Percentiles rank a stretch among this genome's conserved stretches.
Evolutionary conservation across 2,113 vertebrate genomes (phyloP).

Genomic region (Misgurnus mizolepis): DNA sequence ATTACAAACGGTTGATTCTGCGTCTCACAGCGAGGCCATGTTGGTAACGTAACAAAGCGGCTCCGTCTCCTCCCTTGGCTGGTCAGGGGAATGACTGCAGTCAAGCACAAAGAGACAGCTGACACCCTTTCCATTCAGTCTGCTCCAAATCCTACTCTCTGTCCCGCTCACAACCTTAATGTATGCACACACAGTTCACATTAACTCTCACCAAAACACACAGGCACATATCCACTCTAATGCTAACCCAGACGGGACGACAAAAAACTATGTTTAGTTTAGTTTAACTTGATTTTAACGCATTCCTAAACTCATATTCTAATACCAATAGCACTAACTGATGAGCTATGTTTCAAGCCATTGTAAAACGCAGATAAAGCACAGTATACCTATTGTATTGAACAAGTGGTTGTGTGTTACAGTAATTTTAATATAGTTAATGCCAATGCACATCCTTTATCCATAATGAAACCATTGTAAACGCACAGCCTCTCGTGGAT

Average conservation of each 20-base stretch:
- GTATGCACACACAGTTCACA: constrained; percentile 74
- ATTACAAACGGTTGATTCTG: constrained; percentile 67
- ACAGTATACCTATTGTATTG: background rate
- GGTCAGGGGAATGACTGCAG: constrained; percentile 82
- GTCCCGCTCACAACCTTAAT: constrained; percentile 74
- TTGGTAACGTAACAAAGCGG: constrained; percentile 80
- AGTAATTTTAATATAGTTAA: too few species aligned
- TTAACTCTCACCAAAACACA: constrained; percentile 58
- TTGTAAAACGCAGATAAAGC: constrained; percentile 7
- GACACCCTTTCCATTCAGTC: constrained; percentile 77
- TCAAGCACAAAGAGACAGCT: constrained; percentile 82
- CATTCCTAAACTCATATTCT: too few species aligned
- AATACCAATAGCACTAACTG: too few species aligned
- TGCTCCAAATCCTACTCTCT: constrained; percentile 74
- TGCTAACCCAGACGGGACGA: too few species aligned
- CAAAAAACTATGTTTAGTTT: too few species aligned
- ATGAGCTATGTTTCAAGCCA: too few species aligned
- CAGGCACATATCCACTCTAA: too few species aligned
- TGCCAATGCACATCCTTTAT: too few species aligned
- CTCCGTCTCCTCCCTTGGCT: constrained; percentile 81
- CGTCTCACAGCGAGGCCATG: constrained; percentile 72
- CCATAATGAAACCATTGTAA: too few species aligned
- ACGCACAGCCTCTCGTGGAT: too few species aligned
- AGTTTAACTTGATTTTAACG: too few species aligned
- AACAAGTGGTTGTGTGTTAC: too few species aligned